Evolutionary conservation across 2,888 invertebrate species (phyloP).

Genomic region (Orthonevra nobilis): DNA sequence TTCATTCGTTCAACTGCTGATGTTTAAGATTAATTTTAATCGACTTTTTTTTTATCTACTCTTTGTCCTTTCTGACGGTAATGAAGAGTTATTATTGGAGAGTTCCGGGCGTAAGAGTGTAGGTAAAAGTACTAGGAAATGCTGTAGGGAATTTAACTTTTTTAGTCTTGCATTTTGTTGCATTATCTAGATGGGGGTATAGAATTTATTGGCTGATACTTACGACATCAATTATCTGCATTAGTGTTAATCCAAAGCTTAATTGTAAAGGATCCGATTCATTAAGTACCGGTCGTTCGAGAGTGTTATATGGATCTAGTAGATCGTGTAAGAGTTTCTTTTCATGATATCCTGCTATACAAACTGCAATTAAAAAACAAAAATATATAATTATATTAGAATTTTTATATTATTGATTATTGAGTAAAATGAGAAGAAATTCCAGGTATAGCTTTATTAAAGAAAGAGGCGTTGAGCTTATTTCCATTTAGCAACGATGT

Average conservation of each 20-base stretch:
- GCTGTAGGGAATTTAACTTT: conserved; percentile 18
- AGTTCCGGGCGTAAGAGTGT: conserved; percentile 26
- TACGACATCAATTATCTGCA: conserved; percentile 99
- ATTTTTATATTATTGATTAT: too few species aligned
- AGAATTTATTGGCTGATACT: conserved; percentile 80
- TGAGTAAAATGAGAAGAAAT: too few species aligned
- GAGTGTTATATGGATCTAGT: conserved; percentile 95
- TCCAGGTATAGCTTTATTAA: too few species aligned
- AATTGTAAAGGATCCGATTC: conserved; percentile 97
- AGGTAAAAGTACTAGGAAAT: too few species aligned
- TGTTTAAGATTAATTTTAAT: conserved; percentile 55
- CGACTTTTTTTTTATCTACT: conserved; percentile 29
- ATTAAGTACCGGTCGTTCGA: conserved; percentile 96
- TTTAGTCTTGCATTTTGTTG: conserved; percentile 21
- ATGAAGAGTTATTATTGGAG: conserved; percentile 43
- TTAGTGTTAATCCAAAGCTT: conserved; percentile 97
- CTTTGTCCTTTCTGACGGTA: conserved; percentile 3
- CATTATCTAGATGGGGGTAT: background rate
- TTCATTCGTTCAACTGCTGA: background rate
- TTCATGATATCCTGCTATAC: conserved; percentile 92
- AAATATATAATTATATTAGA: background rate
- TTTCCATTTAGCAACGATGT: too few species aligned
- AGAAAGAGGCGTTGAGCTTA: too few species aligned
- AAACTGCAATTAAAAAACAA: conserved; percentile 77
- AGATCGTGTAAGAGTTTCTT: conserved; percentile 94